Percentiles rank a stretch among this genome's conserved stretches.
Evolutionary conservation across 2,797 vertebrate genomes (phyloP).

Genomic region (Enteromius fasciolatus): DNA sequence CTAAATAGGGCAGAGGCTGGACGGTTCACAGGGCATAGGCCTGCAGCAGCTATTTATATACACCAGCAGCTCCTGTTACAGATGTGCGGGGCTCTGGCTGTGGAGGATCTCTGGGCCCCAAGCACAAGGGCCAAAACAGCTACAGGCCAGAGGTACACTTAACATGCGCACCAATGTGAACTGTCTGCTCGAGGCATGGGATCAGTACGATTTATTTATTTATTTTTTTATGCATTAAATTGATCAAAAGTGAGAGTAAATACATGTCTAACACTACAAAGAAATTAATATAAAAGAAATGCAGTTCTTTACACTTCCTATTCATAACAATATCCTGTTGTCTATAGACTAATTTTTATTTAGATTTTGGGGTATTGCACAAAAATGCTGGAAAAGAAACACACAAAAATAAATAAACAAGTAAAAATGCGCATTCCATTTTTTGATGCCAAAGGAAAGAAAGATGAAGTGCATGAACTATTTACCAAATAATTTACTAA

Average conservation of each 20-base stretch:
- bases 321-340: neutral
- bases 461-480: neutral
- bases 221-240: neutral
- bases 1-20: slow-evolving; percentile 65
- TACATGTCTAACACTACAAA: neutral
- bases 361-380: neutral
- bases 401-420: too few relatives aligned
- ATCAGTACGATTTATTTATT: neutral
- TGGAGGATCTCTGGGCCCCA: slow-evolving; percentile 67
- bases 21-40: slow-evolving; percentile 65
- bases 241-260: neutral
- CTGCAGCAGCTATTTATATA: slow-evolving; percentile 80
- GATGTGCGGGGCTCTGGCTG: slow-evolving; percentile 71
- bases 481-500: neutral
- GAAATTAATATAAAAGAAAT: neutral
- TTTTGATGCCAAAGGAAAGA: neutral
- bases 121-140: slow-evolving; percentile 36
- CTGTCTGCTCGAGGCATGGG: neutral
- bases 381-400: neutral
- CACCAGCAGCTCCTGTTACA: slow-evolving; percentile 77
- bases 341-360: neutral
- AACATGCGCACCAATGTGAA: neutral
- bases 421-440: too few relatives aligned
- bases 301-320: neutral
- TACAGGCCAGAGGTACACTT: slow-evolving; percentile 14